Evolutionary conservation across 2,888 invertebrate genomes (phyloP), one percentile per base, ranked within the genome.

Genomic region (Desoria tigrina): DNA sequence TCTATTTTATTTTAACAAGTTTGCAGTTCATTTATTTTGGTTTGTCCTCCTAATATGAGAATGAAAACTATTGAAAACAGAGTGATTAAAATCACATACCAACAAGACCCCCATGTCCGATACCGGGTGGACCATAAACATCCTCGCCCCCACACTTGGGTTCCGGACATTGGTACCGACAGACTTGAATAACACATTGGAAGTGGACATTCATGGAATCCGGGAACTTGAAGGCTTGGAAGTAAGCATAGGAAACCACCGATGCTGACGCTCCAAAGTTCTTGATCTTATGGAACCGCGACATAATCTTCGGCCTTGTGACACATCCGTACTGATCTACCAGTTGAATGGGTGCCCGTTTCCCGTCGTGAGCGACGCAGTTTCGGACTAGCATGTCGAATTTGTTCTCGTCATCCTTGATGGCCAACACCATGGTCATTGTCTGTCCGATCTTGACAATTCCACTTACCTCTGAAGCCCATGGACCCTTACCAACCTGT

Each of bases 191-290:
- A 50, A 94, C 93, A 79, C 94, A 94, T 81, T 94, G 94, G 89
- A 94, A 94, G 85, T 94, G 94, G 26, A 94, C 94, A 80, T 94
- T 94, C 94, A 94, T 94, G 14, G 93, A 93, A 80, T 94, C 94
- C 1, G 94, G 94, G 87, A 94, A 94, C 81, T 94, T 94, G 84
- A 94, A 94, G 6, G 94, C 94, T 82, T 94, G 94, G 90, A 94
- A 94, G 82, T 94, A 93, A 16, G 94, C 94, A 79, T 94, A 94
- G 60, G 93, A 93, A 18, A 94, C 93, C 2, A 94, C 94, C 0
- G 93, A 93, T 3, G 94, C 94, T 26, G 93, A 92, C 0, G 93
- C 91, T 1, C 94, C 94, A 78, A 94, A 94, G 84, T 94, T 94
- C 83, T 94, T 94, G 75, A 94, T 92, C 82, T 94, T 94, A 79